Evolutionary conservation across 1,140 invertebrate genomes (phyloP).

Genomic region (Bombus turneri): DNA sequence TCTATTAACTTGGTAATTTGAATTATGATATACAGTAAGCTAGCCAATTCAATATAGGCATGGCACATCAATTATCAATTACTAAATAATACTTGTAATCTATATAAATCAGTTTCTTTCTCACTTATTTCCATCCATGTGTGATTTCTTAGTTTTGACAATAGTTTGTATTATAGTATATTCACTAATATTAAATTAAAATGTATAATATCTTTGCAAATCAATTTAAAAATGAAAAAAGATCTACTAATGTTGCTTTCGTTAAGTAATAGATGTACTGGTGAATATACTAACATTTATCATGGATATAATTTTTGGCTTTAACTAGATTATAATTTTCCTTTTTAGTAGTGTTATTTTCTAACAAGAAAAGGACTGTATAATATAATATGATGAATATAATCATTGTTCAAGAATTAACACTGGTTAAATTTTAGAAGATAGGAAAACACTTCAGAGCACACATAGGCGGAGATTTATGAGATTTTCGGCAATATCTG

Average conservation of each 20-base stretch:
- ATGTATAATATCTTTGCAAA: constrained; percentile 40
- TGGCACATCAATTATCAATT: constrained; percentile 56
- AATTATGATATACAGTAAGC: constrained; percentile 49
- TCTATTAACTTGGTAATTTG: constrained; percentile 44
- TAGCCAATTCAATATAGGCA: constrained; percentile 54
- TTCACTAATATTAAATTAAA: constrained; percentile 23
- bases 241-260: constrained; percentile 34
- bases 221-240: constrained; percentile 29
- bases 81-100: constrained; percentile 46
- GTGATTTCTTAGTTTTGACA: constrained; percentile 45
- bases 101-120: constrained; percentile 33
- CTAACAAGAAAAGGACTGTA: background rate
- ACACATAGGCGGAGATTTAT: constrained; percentile 32
- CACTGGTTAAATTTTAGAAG: constrained; percentile 27
- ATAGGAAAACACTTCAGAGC: constrained; percentile 54
- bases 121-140: constrained; percentile 56
- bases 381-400: constrained; percentile 30
- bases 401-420: constrained; percentile 28
- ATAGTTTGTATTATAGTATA: constrained; percentile 26
- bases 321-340: constrained; percentile 69
- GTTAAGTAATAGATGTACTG: constrained; percentile 24
- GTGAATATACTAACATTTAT: constrained; percentile 61
- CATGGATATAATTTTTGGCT: constrained; percentile 59
- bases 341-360: constrained; percentile 52
- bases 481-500: constrained; percentile 36